Conservation (phyloP, 2,888 invertebrate species). For the Platycnemis pennipes region DNA sequence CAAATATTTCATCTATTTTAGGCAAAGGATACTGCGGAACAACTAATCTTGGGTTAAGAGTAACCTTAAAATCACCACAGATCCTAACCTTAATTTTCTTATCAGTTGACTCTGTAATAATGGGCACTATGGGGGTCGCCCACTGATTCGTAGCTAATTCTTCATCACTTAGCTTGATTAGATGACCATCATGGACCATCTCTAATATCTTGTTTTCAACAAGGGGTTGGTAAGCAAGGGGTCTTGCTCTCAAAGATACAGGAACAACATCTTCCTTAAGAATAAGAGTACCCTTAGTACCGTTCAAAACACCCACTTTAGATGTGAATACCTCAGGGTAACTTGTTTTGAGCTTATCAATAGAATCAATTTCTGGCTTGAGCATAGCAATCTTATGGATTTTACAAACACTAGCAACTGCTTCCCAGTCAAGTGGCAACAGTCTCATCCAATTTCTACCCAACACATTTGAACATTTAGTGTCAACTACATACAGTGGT, state of each 20-base stretch:
- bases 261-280: slow-evolving; percentile 72
- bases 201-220: slow-evolving; percentile 61
- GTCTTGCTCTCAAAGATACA: no score
- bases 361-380: no score
- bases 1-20: slow-evolving; percentile 75
- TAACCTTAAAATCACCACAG: slow-evolving; percentile 74
- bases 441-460: slow-evolving; percentile 74
- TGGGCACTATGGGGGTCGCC: slow-evolving; percentile 76
- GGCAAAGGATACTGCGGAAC: no score
- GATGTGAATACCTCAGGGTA: no score
- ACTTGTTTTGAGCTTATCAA: no score
- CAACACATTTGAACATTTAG: slow-evolving; percentile 72
- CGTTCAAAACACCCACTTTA: slow-evolving; percentile 61
- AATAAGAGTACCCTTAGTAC: slow-evolving; percentile 69
- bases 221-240: slow-evolving; percentile 72
- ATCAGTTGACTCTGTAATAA: slow-evolving; percentile 72
- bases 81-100: slow-evolving; percentile 73
- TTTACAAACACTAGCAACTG: no score
- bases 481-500: no score
- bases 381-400: no score
- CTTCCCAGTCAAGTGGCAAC: slow-evolving; percentile 72
- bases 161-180: no score
- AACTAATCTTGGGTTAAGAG: slow-evolving; percentile 74
- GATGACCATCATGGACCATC: slow-evolving; percentile 22
- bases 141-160: slow-evolving; percentile 46